Base-by-base conservation (phyloP, 2,888 invertebrate genomes). In the Yponomeuta evonymella region DNA sequence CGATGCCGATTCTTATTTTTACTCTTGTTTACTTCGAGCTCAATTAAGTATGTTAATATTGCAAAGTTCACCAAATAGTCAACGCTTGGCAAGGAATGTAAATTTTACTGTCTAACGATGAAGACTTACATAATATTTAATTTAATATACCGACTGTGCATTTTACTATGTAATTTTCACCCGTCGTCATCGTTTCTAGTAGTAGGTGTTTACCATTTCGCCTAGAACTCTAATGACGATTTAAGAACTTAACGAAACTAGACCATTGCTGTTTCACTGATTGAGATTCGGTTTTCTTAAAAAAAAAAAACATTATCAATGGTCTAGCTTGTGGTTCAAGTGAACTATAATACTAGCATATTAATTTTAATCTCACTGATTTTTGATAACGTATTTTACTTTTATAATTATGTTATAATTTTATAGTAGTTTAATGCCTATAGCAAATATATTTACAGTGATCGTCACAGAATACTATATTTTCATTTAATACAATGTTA, bases 291-390 rank as follows among this genome's bases (percentile, higher is more conserved):
- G n/a, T 73, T 75, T 73, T 73, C 71, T 72, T 70, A 67, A 5
- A 5, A 5, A 5, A 6, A 43, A 43, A 8, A 43, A 83, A 82
- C 84, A 81, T 83, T 86, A 86, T 86, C 84, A 88, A 85, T 79
- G 82, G 79, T 78, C 51, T 86, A 87, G 81, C 66, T 73, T 76
- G 78, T 76, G 78, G 29, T 74, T 79, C 78, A 76, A 78, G 76
- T 76, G 79, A 76, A 81, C 86, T 88, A 87, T 81, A 76, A 43
- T 58, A 10, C 84, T 88, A 86, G 79, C 75, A 83, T 85, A 79
- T 88, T 87, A 87, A 88, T 80, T 86, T 87, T 92, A 92, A 90
- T 92, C 91, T 92, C 91, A 92, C 91, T 90, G 87, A 85, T 85
- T 87, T 79, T 89, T 88, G 89, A 89, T 89, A 89, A 85, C 81